phyloP scores from a whole-genome alignment of 2,797 vertebrate species.

The Astyanax mexicanus region DNA sequence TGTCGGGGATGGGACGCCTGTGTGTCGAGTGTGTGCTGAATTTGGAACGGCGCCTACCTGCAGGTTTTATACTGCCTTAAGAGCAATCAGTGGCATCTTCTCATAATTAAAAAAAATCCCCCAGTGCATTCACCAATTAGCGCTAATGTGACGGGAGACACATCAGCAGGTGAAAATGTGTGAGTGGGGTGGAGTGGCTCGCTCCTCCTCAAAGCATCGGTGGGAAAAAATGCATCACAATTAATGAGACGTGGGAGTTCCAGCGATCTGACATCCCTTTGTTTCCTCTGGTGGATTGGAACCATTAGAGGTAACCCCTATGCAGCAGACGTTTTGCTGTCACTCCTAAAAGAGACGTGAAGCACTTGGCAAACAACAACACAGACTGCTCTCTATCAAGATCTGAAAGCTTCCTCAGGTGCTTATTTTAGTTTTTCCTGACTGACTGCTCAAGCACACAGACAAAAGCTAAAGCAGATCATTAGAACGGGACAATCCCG shows the following conservation, averaged over 20 bases:
- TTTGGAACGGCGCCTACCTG: not conserved
- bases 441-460: conserved; percentile 9
- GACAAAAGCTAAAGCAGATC: not conserved
- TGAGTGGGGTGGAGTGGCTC: not conserved
- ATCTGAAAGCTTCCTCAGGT: not conserved
- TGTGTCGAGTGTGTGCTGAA: too few species aligned
- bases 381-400: not conserved
- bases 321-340: not conserved
- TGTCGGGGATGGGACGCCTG: not conserved
- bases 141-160: conserved; percentile 4
- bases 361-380: conserved; percentile 3
- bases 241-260: conserved; percentile 11
- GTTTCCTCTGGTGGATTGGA: not conserved
- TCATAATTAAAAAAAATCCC: conserved; percentile 38
- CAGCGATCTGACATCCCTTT: not conserved
- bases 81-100: conserved; percentile 27
- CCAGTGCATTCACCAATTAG: conserved; percentile 42
- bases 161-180: not conserved
- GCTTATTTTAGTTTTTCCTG: conserved; percentile 7
- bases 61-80: not conserved
- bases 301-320: conserved; percentile 21
- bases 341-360: not conserved
- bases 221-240: not conserved
- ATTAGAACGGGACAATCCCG: not conserved
- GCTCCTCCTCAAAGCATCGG: conserved; percentile 5